phyloP scores from a whole-genome alignment of 2,888 invertebrate species.

The Machimus atricapillus region DNA sequence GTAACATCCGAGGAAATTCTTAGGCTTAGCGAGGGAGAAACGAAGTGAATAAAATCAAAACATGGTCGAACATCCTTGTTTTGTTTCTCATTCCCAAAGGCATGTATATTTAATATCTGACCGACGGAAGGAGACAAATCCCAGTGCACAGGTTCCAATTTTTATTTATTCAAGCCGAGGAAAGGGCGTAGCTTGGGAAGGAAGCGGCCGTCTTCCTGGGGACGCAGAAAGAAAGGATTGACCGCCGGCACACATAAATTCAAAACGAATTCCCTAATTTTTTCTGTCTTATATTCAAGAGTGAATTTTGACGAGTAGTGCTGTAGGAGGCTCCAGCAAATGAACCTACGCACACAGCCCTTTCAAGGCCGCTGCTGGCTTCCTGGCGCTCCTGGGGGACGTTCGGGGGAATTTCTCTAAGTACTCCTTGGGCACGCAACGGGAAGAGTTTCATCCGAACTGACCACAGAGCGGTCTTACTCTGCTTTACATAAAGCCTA shows the following conservation, averaged over 20 bases:
- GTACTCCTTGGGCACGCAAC: neutral
- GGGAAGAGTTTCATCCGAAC: neutral
- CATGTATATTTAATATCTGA: constrained; percentile 24
- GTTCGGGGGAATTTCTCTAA: neutral
- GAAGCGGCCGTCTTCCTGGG: neutral
- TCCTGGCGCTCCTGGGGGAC: neutral
- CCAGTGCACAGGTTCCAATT: neutral
- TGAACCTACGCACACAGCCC: neutral
- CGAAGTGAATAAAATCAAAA: constrained; percentile 19
- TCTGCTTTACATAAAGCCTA: constrained; percentile 15
- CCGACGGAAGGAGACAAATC: constrained; percentile 15
- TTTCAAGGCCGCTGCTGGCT: neutral
- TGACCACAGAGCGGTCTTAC: neutral
- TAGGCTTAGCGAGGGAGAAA: neutral
- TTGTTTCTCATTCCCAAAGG: neutral
- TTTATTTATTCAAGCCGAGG: constrained; percentile 14
- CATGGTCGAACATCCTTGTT: neutral
- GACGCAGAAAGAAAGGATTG: neutral
- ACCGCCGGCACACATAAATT: constrained; percentile 6
- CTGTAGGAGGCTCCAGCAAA: neutral
- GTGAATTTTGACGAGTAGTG: neutral
- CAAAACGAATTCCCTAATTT: constrained; percentile 8
- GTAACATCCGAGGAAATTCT: neutral
- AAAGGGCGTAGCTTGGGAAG: neutral
- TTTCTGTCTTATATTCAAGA: neutral